Conservation (phyloP, 1,140 invertebrate genomes). For the Aphaenogaster rudis region DNA sequence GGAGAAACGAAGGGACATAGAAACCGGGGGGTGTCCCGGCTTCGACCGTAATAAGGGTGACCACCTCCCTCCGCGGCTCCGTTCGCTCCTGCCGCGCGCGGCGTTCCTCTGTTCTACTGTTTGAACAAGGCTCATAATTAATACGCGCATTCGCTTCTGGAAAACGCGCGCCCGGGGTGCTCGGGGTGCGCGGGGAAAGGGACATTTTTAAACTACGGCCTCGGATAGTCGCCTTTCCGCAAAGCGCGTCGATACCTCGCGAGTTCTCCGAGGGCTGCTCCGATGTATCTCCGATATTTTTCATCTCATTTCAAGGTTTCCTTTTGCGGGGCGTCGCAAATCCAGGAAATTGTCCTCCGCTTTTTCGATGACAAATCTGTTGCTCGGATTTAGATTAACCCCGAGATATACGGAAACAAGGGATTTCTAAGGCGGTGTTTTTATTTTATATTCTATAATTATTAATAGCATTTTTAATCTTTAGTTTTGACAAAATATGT, state of each 20-base stretch:
- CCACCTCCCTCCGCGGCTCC: conserved; percentile 69
- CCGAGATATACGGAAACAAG: neutral
- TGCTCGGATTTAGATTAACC: neutral
- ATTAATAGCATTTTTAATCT: neutral
- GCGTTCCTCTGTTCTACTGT: conserved; percentile 80
- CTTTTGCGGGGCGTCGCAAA: neutral
- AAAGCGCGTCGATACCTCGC: conserved; percentile 44
- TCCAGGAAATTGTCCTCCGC: neutral
- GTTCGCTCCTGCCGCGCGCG: conserved; percentile 56
- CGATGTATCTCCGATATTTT: conserved; percentile 48
- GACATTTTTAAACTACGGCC: conserved; percentile 80
- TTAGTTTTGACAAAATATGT: neutral
- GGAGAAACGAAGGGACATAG: conserved; percentile 71
- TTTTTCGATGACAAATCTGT: neutral
- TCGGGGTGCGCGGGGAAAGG: conserved; percentile 73
- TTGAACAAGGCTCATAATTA: conserved; percentile 86
- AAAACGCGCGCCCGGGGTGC: conserved; percentile 72
- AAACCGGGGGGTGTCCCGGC: conserved; percentile 64
- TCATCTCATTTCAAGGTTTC: neutral
- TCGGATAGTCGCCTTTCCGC: conserved; percentile 68
- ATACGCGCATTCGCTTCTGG: conserved; percentile 84
- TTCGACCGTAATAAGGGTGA: conserved; percentile 83
- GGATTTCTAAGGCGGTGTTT: neutral
- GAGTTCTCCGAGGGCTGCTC: conserved; percentile 44
- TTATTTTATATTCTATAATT: neutral